Conservation (phyloP, 2,797 vertebrate species). For the Tadarida brasiliensis region DNA sequence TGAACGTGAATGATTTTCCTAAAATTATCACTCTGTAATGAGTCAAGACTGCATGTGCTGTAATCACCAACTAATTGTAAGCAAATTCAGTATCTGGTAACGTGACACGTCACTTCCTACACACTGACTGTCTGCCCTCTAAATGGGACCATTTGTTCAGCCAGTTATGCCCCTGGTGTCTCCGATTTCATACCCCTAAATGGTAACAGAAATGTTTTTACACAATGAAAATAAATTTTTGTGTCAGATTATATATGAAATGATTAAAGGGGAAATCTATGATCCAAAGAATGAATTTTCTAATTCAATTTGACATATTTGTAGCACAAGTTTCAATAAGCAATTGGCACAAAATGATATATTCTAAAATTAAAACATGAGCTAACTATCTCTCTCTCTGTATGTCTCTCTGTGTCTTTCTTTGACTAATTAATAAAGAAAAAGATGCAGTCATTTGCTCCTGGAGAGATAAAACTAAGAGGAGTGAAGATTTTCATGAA, state of each 20-base stretch:
- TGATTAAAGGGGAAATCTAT: neutral
- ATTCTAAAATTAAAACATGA: constrained; percentile 43
- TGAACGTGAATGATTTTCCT: neutral
- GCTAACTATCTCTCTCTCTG: neutral
- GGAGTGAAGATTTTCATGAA: neutral
- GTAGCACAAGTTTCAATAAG: neutral
- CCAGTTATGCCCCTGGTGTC: fast-evolving
- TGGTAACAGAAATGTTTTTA: neutral
- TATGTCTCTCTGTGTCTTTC: neutral
- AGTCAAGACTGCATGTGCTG: neutral
- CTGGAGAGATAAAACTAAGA: neutral
- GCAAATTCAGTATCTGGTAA: neutral
- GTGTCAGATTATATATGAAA: neutral
- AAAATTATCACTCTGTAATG: neutral
- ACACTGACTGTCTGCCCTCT: neutral
- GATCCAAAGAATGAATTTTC: neutral
- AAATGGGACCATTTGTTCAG: neutral
- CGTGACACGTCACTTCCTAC: neutral
- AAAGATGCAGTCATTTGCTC: neutral
- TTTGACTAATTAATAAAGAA: constrained; percentile 30
- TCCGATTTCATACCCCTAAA: neutral
- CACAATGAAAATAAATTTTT: neutral
- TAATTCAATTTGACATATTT: constrained; percentile 44
- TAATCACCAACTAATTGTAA: neutral
- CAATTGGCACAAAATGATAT: neutral